Evolutionary conservation across 2,888 invertebrate genomes (phyloP).

Genomic region (Strigamia maritima): DNA sequence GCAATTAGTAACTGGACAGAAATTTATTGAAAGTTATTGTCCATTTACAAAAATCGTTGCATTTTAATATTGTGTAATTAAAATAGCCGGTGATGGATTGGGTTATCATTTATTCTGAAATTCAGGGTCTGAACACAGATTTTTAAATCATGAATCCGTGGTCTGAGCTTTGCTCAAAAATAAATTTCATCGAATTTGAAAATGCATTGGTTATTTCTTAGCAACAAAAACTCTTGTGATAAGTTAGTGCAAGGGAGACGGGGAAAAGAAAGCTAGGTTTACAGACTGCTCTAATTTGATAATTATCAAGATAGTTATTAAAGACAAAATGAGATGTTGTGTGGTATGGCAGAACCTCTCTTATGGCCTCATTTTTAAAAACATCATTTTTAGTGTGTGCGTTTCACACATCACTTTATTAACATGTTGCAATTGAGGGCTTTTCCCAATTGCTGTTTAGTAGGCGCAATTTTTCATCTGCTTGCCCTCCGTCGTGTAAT

Average conservation of each 20-base stretch:
- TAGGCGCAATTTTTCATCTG: conserved; percentile 7
- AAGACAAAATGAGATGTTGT: background rate
- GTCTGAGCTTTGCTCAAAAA: conserved; percentile 27
- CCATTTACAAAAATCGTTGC: background rate
- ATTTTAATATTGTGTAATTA: background rate
- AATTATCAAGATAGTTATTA: background rate
- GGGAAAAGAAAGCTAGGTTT: background rate
- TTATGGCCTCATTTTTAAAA: background rate
- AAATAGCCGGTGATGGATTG: background rate
- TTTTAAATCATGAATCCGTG: conserved; percentile 6
- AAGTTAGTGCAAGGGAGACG: background rate
- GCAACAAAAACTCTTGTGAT: background rate
- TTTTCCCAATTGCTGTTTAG: conserved; percentile 23
- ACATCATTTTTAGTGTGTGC: background rate
- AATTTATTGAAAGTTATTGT: background rate
- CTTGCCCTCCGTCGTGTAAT: conserved; percentile 30
- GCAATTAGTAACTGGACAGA: background rate
- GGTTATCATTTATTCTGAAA: background rate
- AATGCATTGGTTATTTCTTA: conserved; percentile 5
- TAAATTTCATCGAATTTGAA: background rate
- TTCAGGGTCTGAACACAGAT: conserved; percentile 27
- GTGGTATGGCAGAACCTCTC: background rate
- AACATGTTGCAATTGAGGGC: background rate
- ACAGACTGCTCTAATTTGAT: background rate
- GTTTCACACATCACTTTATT: conserved; percentile 17